Percentiles rank a stretch among this genome's conserved stretches.
Conservation (phyloP, 2,797 vertebrate species). For the Enteromius viviparus region DNA sequence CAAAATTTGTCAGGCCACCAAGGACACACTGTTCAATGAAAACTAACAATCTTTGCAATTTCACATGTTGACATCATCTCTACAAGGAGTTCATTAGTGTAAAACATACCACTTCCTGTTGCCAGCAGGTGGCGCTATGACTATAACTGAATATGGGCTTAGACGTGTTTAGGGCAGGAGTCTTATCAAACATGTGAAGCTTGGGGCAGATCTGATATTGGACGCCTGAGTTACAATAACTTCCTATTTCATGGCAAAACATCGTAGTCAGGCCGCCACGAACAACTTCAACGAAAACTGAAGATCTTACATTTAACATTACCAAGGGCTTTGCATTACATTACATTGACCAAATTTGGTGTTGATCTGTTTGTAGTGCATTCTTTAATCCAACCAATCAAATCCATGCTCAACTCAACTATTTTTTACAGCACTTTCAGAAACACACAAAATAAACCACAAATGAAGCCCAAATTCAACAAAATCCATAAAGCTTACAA, state of each 20-base stretch:
- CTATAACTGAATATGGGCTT: neutral
- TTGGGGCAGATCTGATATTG: neutral
- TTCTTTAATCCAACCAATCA: neutral
- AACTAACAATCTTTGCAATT: fast-evolving
- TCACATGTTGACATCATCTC: neutral
- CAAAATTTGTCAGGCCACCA: neutral
- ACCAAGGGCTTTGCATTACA: neutral
- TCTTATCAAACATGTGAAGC: neutral
- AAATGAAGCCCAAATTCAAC: neutral
- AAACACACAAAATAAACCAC: neutral
- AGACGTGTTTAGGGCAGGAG: neutral
- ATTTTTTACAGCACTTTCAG: neutral
- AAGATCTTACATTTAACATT: neutral
- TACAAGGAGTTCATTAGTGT: neutral
- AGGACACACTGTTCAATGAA: neutral
- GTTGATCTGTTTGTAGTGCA: neutral
- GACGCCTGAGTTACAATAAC: neutral
- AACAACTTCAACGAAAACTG: neutral
- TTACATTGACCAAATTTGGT: neutral
- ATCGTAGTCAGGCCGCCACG: neutral
- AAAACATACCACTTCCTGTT: neutral
- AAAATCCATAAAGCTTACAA: neutral
- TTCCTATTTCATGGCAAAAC: neutral
- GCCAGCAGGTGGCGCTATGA: neutral
- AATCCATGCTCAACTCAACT: neutral